Evolutionary conservation across 2,113 vertebrate genomes (phyloP), one percentile per base, ranked within the genome.

Genomic region (Atrichornis clamosus): DNA sequence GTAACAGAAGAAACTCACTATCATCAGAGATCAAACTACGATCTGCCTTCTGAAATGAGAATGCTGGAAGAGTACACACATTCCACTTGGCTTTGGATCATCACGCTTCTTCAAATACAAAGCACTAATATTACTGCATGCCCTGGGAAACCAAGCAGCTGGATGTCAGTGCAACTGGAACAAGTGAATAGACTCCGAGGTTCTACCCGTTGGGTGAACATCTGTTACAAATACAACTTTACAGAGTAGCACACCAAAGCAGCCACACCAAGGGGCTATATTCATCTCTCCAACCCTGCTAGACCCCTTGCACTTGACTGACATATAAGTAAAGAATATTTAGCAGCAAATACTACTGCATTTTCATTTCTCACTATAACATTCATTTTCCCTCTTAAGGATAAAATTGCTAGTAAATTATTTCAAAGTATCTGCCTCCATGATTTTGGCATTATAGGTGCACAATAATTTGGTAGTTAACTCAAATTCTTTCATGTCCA

Each of bases 111-210:
- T 55, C 75, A 55, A 14, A 30, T 6, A 55, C 33, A 62, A 26
- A 47, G 42, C 65, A 35, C 7, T 1, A 5, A 3, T 26, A 13
- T 5, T 8, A 35, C 0, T 70, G 74, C 47, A 27, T 6, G 56
- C 26, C 13, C 35, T 7, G 42, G 62, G 42, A 50, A 87, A 62
- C 32, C 0, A 0, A 67, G 87, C 82, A 26, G 69, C 1, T 73
- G 37, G 28, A 30, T 2, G 12, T 32, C 88, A 58, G 49, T 2
- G 1, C 59, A 22, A 41, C n/a, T 13, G 41, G 18, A 64, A 64
- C 30, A 6, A 1, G 24, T 23, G 46, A 75, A 74, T 11, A 30
- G 9, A n/a, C 18, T 37, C 44, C 0, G 1, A 16, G 28, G 8
- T 62, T 44, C 70, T 10, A n/a, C 21, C 55, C 5, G 5, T 1